phyloP scores from a whole-genome alignment of 2,888 invertebrate genomes.

The Coenonympha arcania region DNA sequence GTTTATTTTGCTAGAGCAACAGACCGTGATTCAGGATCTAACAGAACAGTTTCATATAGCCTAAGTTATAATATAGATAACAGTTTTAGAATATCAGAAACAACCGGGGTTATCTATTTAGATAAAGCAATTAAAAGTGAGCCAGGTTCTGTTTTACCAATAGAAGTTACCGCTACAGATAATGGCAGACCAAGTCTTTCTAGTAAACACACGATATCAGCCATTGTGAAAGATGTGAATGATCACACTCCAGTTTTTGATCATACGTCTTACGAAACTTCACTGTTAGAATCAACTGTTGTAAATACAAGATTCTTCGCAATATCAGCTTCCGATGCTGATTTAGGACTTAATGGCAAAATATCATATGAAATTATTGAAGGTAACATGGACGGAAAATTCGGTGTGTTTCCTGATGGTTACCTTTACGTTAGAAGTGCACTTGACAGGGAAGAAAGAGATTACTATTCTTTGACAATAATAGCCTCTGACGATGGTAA shows the following conservation, averaged over 20 bases:
- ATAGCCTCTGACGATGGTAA: constrained; percentile 86
- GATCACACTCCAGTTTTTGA: constrained; percentile 97
- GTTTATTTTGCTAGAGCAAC: constrained; percentile 89
- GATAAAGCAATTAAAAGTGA: constrained; percentile 84
- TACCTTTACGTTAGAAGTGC: constrained; percentile 88
- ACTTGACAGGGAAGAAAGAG: constrained; percentile 91
- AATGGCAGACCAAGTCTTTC: constrained; percentile 83
- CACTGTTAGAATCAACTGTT: constrained; percentile 89
- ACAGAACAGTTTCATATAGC: constrained; percentile 87
- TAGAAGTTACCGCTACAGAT: constrained; percentile 90
- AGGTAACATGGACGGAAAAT: constrained; percentile 88
- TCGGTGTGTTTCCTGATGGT: constrained; percentile 97
- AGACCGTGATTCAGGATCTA: constrained; percentile 91
- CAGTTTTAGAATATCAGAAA: constrained; percentile 87
- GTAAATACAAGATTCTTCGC: constrained; percentile 94
- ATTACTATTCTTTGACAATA: constrained; percentile 92
- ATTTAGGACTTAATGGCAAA: constrained; percentile 85
- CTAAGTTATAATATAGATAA: constrained; percentile 85
- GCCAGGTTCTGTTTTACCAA: constrained; percentile 79
- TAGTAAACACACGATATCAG: constrained; percentile 81
- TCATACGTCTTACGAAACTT: constrained; percentile 93
- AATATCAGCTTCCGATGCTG: constrained; percentile 90
- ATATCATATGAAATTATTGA: constrained; percentile 87
- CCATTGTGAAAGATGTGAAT: constrained; percentile 90
- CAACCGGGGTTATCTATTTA: constrained; percentile 91